A percentile compares a stretch with the other conserved stretches of the same genome.
phyloP scores from a whole-genome alignment of 2,797 vertebrate genomes.

The Liparis tanakae region DNA sequence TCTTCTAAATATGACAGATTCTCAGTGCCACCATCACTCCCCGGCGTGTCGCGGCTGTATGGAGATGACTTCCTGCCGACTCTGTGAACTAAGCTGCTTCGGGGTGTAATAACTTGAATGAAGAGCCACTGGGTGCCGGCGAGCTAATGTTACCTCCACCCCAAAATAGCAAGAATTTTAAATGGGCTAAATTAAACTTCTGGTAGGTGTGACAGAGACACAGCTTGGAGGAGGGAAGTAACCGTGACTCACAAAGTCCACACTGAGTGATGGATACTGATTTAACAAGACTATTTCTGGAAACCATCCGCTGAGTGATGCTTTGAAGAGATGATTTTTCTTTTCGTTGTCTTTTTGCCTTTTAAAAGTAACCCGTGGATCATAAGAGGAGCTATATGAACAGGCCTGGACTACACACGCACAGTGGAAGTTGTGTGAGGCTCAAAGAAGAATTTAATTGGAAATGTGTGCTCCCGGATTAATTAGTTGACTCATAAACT shows the following conservation, averaged over 20 bases:
- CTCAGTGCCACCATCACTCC: background rate
- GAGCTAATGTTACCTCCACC: conserved; percentile 48
- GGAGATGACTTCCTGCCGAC: conserved; percentile 15
- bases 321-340: background rate
- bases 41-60: background rate
- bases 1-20: conserved; percentile 40
- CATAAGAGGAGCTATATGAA: background rate
- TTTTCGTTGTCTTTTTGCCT: background rate
- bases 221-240: conserved; percentile 15
- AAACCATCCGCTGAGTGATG: conserved; percentile 7
- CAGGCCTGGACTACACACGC: background rate
- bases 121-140: conserved; percentile 11
- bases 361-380: conserved; percentile 7
- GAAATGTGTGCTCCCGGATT: background rate
- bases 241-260: conserved; percentile 8
- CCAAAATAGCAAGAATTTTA: conserved; percentile 37
- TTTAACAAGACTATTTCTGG: conserved; percentile 44
- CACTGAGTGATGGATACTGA: conserved; percentile 25
- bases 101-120: conserved; percentile 50
- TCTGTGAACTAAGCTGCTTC: conserved; percentile 27
- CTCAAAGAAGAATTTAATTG: background rate
- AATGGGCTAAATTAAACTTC: conserved; percentile 27
- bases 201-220: conserved; percentile 24
- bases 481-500: background rate
- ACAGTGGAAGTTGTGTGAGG: background rate